phyloP scores from a whole-genome alignment of 2,797 vertebrate genomes.

The Aselliscus stoliczkanus region DNA sequence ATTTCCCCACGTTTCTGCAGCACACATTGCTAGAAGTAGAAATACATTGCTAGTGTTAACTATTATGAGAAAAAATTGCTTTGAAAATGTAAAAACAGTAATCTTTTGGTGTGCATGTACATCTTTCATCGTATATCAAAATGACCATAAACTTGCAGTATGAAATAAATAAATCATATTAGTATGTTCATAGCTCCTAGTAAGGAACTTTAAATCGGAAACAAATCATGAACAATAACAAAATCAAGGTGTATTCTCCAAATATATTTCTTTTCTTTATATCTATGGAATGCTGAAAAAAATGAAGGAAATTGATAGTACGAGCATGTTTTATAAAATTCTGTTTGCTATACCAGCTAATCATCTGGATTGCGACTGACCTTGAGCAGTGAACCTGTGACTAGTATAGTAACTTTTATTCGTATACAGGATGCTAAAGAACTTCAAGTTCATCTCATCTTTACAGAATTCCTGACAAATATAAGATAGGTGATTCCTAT shows the following conservation, averaged over 20 bases:
- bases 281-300: not conserved
- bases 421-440: not conserved
- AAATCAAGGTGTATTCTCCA: slow-evolving; percentile 1
- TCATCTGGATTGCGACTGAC: not conserved
- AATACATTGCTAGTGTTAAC: not conserved
- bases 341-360: not conserved
- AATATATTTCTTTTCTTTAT: slow-evolving; percentile 1
- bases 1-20: not conserved
- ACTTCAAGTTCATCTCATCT: not conserved
- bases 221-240: not conserved
- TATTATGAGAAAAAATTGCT: not conserved
- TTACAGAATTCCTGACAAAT: not conserved
- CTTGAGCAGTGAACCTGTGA: not conserved
- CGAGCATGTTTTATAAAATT: not conserved
- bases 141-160: not conserved
- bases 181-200: not conserved
- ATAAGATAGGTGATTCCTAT: slow-evolving; percentile 68
- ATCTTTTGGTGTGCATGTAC: not conserved
- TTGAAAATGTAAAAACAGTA: not conserved
- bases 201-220: slow-evolving; percentile 8
- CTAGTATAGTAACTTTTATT: not conserved
- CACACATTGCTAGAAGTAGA: not conserved
- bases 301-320: not conserved
- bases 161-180: slow-evolving; percentile 31
- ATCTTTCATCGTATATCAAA: not conserved